Base-by-base conservation (phyloP, 2,888 invertebrate genomes). In the Stenoptilia bipunctidactyla region DNA sequence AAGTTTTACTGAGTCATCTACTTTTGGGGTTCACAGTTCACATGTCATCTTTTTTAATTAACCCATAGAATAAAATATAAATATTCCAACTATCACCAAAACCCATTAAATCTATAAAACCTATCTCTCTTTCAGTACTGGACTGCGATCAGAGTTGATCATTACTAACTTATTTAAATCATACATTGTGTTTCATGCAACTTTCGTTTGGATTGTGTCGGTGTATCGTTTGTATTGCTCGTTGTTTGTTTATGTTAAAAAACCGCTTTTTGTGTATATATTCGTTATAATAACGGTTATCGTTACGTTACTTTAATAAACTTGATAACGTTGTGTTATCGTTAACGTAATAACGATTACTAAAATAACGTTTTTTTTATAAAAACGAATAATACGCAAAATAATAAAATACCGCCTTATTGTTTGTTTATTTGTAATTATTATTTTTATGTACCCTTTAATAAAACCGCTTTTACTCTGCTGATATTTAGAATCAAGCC, bases 401-500 rank as follows among this genome's bases (percentile, higher is more conserved):
- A 6, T 9, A 9, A 6, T 25, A 25, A 5, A 9, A 25, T 25
- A 25, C 5, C 9, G 25, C 25, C 5, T 25, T 6, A 6, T 6
- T 6, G 9, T 9, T 9, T 9, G 25, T 25, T 25, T 25, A 25
- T 25, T 5, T 25, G 25, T n/a, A n/a, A n/a, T n/a, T n/a, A n/a
- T n/a, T n/a, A n/a, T n/a, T n/a, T n/a, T n/a, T n/a, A n/a, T n/a
- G n/a, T n/a, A n/a, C n/a, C n/a, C n/a, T 49, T 51, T 60, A 20
- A 20, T 20, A 8, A 20, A 20, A 20, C 3, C 30, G 30, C 30
- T 30, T 30, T 58, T 57, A 43, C n/a, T 68, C 37, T 45, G 35
- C 44, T 44, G 53, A 42, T 20, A 5, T 20, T 3, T 67, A 82
- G 80, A 64, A 69, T 36, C 73, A 87, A 69, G 88, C 89, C 79